phyloP scores from a whole-genome alignment of 2,888 invertebrate species.

The Prosopocoilus inquinatus region DNA sequence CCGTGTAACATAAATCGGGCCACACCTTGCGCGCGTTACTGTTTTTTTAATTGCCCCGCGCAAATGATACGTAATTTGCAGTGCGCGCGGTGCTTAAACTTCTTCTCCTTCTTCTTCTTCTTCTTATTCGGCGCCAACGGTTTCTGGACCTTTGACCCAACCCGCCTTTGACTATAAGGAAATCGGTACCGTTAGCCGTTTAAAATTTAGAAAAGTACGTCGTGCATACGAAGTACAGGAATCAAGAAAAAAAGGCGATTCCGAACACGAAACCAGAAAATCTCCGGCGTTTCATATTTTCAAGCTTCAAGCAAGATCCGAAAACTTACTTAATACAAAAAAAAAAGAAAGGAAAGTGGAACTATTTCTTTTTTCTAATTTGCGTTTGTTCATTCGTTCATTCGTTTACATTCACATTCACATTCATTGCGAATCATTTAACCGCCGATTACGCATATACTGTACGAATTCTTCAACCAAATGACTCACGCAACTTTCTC shows the following conservation, averaged over 20 bases:
- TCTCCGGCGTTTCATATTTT: too few relatives aligned
- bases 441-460: background rate
- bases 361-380: too few relatives aligned
- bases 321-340: too few relatives aligned
- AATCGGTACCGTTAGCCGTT: constrained; percentile 1
- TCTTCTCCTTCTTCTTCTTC: too few relatives aligned
- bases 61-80: background rate
- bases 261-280: too few relatives aligned
- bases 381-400: too few relatives aligned
- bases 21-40: background rate
- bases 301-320: too few relatives aligned
- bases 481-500: constrained; percentile 3
- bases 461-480: background rate
- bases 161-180: constrained; percentile 1
- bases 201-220: constrained; percentile 1
- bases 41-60: background rate
- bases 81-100: background rate
- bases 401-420: too few relatives aligned
- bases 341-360: too few relatives aligned
- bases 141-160: constrained; percentile 1
- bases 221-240: background rate
- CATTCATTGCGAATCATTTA: background rate
- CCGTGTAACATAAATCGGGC: too few relatives aligned
- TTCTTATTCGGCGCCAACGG: constrained; percentile 1
- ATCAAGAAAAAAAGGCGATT: background rate